Base-by-base conservation (phyloP, 2,888 invertebrate species). In the Catocala sponsa region DNA sequence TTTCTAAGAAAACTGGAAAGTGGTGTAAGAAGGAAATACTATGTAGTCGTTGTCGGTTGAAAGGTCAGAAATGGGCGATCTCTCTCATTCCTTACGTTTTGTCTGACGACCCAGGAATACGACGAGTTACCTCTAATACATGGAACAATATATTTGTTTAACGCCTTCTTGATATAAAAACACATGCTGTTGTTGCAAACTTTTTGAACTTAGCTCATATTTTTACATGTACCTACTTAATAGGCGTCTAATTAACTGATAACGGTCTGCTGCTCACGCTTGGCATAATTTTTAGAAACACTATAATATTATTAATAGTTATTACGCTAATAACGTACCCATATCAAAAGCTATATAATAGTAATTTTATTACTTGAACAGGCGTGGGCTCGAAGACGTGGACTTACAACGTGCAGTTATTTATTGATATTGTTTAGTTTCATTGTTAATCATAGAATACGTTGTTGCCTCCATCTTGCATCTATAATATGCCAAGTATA, bases 301-400 rank as follows among this genome's bases (percentile, higher is more conserved):
- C 44, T 49, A 55, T 55, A 63, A 55, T 55, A 63, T 70, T 67
- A 70, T 65, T 68, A 64, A 68, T 74, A 69, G 70, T 76, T 76
- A 74, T 71, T 60, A 76, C 63, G 60, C 56, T 71, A 62, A 64
- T 71, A 72, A 67, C 65, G 64, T 60, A 56, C n/a, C n/a, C n/a
- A n/a, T 72, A 63, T 68, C 59, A 70, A 67, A 59, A 57, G 64
- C 65, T 58, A 78, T 78, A 74, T 63, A 68, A 74, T 63, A 68
- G 78, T 76, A 70, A 61, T 46, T 74, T 78, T 78, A 78, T 78
- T 76, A 57, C 70, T 55, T 62, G 56, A 55, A 47, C n/a, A 61
- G 47, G 68, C 70, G 74, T 78, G 68, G 72, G 72, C 38, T 66
- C 65, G 60, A 68, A 70, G 66, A 74, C 72, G 68, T 70, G 61